Base-by-base conservation (phyloP, 2,888 invertebrate genomes). In the Rhamphomyia laevipes region DNA sequence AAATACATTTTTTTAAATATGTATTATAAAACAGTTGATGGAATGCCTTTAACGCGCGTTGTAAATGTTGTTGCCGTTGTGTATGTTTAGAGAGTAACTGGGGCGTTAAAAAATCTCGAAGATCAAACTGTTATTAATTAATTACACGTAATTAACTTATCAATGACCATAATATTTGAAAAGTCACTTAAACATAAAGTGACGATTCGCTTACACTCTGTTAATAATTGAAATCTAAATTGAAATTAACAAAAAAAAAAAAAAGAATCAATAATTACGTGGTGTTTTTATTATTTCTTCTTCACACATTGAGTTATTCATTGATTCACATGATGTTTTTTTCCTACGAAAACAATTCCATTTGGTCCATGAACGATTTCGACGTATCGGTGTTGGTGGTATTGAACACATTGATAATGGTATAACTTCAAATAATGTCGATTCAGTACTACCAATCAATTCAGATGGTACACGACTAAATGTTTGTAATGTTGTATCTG, bases 331-430 rank as follows among this genome's bases (percentile, higher is more conserved):
- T 6, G 41, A 23, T 4, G 50, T 49, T 49, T 52, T 54, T 42
- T 51, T 54, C 37, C 47, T 11, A 44, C 48, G 49, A 23, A 50
- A 52, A 13, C 54, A 54, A 11, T 35, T 43, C 52, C 51, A 52
- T 30, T 45, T 35, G 4, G 43, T 23, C 51, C 51, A 51, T 11
- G 17, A 17, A 4, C 35, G 44, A 15, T 35, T 30, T 13, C 27
- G 40, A 37, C 21, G 52, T 15, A 44, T 49, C 13, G 61, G 58
- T 21, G 49, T 56, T 51, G 73, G 70, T 11, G 76, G 74, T 15
- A 77, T 73, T 35, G 77, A 71, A 54, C 77, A 76, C 50, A 77
- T 78, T 30, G 78, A 74, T 37, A 81, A 62, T 6, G 80, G 80
- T 59, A 81, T 81, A n/a, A 81, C 80, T 63, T 80, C 78, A 48